Evolutionary conservation across 2,888 invertebrate genomes (phyloP).

Genomic region (Folsomia manolachei): DNA sequence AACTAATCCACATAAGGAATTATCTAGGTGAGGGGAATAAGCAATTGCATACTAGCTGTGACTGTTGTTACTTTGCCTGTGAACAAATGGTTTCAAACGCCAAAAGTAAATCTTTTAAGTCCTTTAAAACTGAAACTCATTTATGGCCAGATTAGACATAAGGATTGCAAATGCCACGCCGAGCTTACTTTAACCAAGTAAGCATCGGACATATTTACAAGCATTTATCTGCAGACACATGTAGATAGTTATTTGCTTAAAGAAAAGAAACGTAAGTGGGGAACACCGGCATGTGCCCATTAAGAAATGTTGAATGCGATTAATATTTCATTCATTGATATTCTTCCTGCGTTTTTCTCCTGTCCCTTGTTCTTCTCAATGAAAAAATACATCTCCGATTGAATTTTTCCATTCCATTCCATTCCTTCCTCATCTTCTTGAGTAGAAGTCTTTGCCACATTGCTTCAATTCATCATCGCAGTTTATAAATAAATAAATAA

Average conservation of each 20-base stretch:
- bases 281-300: constrained; percentile 19
- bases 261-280: not conserved
- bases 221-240: not conserved
- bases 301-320: constrained; percentile 14
- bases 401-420: no score
- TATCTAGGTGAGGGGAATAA: not conserved
- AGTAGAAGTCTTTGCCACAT: not conserved
- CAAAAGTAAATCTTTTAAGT: not conserved
- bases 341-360: constrained; percentile 1
- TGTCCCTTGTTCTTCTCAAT: constrained; percentile 1
- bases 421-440: not conserved
- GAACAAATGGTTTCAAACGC: not conserved
- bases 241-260: not conserved
- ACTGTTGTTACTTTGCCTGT: no score
- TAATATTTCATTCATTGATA: constrained; percentile 21
- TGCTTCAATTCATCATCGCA: not conserved
- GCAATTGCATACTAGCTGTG: not conserved
- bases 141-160: constrained; percentile 2
- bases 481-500: constrained; percentile 7
- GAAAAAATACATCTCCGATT: constrained; percentile 9
- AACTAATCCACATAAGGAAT: constrained; percentile 6
- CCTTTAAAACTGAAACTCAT: not conserved
- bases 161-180: not conserved
- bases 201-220: not conserved
- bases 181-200: not conserved